Conservation (phyloP, 2,888 invertebrate species). For the Zhuqinia jingwanae region DNA sequence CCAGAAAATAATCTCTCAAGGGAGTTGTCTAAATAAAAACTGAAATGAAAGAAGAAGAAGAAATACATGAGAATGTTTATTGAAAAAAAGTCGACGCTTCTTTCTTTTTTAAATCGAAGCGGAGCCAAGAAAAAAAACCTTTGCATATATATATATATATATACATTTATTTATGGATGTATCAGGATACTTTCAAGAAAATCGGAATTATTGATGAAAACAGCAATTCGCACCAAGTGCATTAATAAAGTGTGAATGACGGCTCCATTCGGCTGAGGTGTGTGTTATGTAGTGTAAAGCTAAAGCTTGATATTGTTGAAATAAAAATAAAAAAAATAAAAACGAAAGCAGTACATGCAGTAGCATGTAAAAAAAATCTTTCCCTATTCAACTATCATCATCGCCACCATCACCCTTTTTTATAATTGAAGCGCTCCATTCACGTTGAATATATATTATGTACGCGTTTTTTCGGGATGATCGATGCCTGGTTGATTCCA, state of each 20-base stretch:
- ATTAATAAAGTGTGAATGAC: conserved; percentile 72
- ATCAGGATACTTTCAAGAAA: conserved; percentile 40
- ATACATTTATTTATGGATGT: not conserved
- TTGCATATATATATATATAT: not conserved
- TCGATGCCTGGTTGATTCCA: conserved; percentile 68
- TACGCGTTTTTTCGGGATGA: conserved; percentile 26
- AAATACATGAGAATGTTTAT: conserved; percentile 59
- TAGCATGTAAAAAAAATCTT: conserved; percentile 31
- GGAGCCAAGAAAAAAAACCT: not conserved
- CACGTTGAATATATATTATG: conserved; percentile 18
- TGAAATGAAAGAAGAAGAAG: conserved; percentile 1
- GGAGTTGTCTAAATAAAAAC: too few relatives aligned
- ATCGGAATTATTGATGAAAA: conserved; percentile 74
- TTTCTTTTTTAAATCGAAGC: conserved; percentile 38
- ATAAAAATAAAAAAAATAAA: too few relatives aligned
- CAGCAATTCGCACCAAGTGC: conserved; percentile 62
- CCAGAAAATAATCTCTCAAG: conserved; percentile 50
- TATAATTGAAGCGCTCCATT: conserved; percentile 57
- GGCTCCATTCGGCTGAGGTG: conserved; percentile 60
- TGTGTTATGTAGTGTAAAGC: too few relatives aligned
- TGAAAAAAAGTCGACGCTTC: conserved; percentile 46
- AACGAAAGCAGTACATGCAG: not conserved
- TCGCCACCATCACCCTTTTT: conserved; percentile 16
- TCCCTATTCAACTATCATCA: conserved; percentile 29
- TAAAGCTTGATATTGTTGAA: not conserved